A percentile compares a stretch with the other conserved stretches of the same genome.
phyloP scores from a whole-genome alignment of 2,888 invertebrate species.

The Phyllotreta cruciferae region DNA sequence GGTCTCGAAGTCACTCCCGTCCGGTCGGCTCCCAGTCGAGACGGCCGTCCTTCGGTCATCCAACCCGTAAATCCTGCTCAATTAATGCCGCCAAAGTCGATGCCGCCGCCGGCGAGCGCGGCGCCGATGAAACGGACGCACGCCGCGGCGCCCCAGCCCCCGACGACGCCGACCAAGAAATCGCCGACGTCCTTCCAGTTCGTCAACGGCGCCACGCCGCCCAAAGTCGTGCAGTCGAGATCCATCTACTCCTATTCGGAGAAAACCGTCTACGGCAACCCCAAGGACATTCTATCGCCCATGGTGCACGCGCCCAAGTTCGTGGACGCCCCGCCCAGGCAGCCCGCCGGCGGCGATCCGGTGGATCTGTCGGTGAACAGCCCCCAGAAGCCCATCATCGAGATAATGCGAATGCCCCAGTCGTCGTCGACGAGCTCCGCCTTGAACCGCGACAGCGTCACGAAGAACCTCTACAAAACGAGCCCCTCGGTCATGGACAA shows the following conservation, averaged over 20 bases:
- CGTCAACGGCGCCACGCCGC: slow-evolving; percentile 57
- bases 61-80: slow-evolving; percentile 46
- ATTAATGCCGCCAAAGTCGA: slow-evolving; percentile 43
- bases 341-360: slow-evolving; percentile 63
- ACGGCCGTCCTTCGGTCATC: slow-evolving; percentile 55
- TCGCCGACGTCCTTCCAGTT: slow-evolving; percentile 24
- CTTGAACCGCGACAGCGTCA: slow-evolving; percentile 39
- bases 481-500: slow-evolving; percentile 56
- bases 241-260: slow-evolving; percentile 71
- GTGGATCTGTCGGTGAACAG: slow-evolving; percentile 70
- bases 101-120: slow-evolving; percentile 50
- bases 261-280: slow-evolving; percentile 75
- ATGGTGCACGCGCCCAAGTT: slow-evolving; percentile 60
- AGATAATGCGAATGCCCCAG: slow-evolving; percentile 67
- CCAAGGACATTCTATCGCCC: slow-evolving; percentile 71
- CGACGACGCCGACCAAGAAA: slow-evolving; percentile 39
- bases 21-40: slow-evolving; percentile 50
- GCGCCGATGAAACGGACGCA: slow-evolving; percentile 57
- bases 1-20: slow-evolving; percentile 79
- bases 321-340: slow-evolving; percentile 54
- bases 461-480: slow-evolving; percentile 48
- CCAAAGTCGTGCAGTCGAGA: slow-evolving; percentile 69
- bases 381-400: slow-evolving; percentile 62
- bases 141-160: slow-evolving; percentile 60
- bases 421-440: slow-evolving; percentile 26